A percentile compares a stretch with the other conserved stretches of the same genome.
These are phyloP conservation scores for Otolemur crassicaudatus DNA, from an alignment of 2,797 vertebrate species.

Conservation along the genomic window DNA sequence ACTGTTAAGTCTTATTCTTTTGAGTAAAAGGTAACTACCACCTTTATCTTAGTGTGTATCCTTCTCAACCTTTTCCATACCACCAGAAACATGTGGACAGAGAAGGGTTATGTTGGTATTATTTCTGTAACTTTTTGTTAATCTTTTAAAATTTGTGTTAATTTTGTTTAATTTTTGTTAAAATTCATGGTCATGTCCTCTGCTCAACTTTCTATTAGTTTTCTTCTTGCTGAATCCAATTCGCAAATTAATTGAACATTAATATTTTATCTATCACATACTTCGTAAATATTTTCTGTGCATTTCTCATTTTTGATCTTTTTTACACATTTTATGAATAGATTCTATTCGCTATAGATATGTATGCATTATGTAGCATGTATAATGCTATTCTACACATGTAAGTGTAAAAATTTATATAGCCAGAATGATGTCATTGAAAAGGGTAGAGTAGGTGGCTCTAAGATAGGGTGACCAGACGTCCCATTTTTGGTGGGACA, in stretches of 20 bases:
- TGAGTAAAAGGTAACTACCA: background rate
- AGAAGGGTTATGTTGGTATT: background rate
- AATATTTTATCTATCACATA: background rate
- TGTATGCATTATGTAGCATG: background rate
- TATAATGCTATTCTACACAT: background rate
- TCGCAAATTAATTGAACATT: background rate
- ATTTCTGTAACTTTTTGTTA: background rate
- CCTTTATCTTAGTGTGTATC: background rate
- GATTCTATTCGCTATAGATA: background rate
- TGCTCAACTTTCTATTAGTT: background rate
- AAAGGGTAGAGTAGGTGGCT: background rate
- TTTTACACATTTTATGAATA: background rate
- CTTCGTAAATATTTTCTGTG: background rate
- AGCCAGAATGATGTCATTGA: background rate
- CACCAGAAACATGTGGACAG: background rate
- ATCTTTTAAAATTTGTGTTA: background rate
- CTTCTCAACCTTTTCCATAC: background rate
- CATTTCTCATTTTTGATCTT: background rate
- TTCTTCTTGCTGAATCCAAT: background rate
- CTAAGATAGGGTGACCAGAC: background rate
- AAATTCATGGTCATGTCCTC: background rate
- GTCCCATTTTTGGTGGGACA: no score
- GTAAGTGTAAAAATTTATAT: background rate
- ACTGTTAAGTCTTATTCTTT: background rate
- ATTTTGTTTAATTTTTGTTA: background rate